These are phyloP conservation scores for Botia kubotai DNA, from an alignment of 2,797 vertebrate genomes.

Conservation along the genomic window DNA sequence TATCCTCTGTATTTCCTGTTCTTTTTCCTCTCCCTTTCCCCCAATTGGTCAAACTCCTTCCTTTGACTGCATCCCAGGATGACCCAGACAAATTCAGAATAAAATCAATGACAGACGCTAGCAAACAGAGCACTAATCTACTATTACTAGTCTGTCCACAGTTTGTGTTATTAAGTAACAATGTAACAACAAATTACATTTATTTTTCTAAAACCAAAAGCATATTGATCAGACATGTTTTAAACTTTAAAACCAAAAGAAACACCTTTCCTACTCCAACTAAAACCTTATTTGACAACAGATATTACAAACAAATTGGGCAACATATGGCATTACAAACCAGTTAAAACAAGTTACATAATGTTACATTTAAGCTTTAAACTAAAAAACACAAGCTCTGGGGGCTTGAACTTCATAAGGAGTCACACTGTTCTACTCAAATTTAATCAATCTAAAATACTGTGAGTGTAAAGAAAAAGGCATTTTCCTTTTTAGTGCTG, in stretches of 20 bases:
- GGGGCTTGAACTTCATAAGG: neutral
- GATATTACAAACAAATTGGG: slow-evolving; percentile 45
- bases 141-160: neutral
- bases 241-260: neutral
- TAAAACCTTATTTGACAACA: slow-evolving; percentile 32
- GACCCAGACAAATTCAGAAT: neutral
- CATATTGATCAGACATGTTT: neutral
- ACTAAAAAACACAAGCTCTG: neutral
- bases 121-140: too few relatives aligned
- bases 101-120: too few relatives aligned
- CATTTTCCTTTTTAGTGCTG: neutral
- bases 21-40: neutral
- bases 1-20: slow-evolving; percentile 24
- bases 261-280: neutral
- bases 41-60: neutral
- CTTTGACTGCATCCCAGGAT: neutral
- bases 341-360: slow-evolving; percentile 39
- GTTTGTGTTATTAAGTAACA: neutral
- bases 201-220: neutral
- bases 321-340: slow-evolving; percentile 18
- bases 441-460: neutral
- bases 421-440: neutral
- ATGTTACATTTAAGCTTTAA: slow-evolving; percentile 4
- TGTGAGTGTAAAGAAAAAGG: neutral
- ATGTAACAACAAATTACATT: neutral